phyloP scores from a whole-genome alignment of 1,140 invertebrate genomes.

The Musca domestica region DNA sequence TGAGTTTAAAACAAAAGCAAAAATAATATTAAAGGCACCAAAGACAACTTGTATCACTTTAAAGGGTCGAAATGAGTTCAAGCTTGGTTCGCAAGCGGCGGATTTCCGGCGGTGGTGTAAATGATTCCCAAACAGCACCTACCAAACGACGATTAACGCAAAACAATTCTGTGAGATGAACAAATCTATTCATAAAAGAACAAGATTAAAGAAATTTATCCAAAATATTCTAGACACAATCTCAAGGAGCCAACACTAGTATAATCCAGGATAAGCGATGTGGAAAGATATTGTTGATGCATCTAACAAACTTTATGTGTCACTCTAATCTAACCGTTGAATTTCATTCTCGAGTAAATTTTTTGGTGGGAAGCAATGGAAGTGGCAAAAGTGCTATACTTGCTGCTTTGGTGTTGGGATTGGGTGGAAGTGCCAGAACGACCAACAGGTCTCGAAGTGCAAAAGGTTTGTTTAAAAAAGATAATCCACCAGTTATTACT shows the following conservation, averaged over 20 bases:
- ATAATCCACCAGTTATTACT: neutral
- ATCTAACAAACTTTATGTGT: constrained; percentile 90
- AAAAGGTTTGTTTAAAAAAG: constrained; percentile 60
- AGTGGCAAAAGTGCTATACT: constrained; percentile 95
- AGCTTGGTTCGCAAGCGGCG: neutral
- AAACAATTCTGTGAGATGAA: too few relatives aligned
- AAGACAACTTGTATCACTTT: too few relatives aligned
- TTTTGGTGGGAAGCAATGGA: constrained; percentile 90
- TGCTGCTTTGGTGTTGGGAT: constrained; percentile 79
- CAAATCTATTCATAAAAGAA: too few relatives aligned
- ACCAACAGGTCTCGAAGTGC: constrained; percentile 77
- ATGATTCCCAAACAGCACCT: neutral
- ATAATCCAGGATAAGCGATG: constrained; percentile 29
- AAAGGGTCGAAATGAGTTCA: constrained; percentile 5
- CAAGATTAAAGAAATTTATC: too few relatives aligned
- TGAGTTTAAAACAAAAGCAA: too few relatives aligned
- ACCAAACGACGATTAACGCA: neutral
- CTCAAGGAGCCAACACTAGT: too few relatives aligned
- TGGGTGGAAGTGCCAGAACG: constrained; percentile 75
- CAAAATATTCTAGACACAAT: too few relatives aligned
- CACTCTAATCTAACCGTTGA: constrained; percentile 76
- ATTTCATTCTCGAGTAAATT: constrained; percentile 79
- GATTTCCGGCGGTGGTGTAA: neutral
- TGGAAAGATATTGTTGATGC: constrained; percentile 75
- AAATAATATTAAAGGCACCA: too few relatives aligned